Base-by-base conservation (phyloP, 2,888 invertebrate species). In the Bugulina stolonifera region DNA sequence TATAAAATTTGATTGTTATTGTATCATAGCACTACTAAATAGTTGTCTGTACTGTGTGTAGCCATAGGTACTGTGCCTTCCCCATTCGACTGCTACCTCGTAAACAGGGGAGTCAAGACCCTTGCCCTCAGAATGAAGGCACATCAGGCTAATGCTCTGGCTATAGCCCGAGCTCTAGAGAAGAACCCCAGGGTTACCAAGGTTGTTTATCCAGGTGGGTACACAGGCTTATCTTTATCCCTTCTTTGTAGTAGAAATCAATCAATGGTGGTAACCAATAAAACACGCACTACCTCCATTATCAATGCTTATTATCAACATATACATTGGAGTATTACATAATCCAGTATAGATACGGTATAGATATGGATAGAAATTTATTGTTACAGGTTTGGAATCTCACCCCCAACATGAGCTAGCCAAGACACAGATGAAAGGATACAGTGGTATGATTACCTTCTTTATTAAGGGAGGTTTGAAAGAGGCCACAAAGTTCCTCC, bases 1-100 rank as follows among this genome's bases (percentile, higher is more conserved):
- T n/a, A n/a, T n/a, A n/a, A n/a, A n/a, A n/a, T n/a, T n/a, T n/a
- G n/a, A 14, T 52, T 52, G 52, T 52, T 52, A 14, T 52, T 52
- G 52, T 22, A 14, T 52, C 22, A 10, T 52, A 14, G 52, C 52
- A 52, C 10, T 14, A 52, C 22, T 14, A 52, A 52, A 52, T 23
- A 57, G n/a, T 5, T 18, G 10, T 23, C 34, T 69, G n/a, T 25
- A 5, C 14, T 69, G 57, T 70, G 72, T 72, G 52, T 64, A 91
- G 93, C 94, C 1, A 89, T 92, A 87, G 99, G 99, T 71, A 89
- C 92, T 57, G 91, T 98, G 22, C 97, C 99, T 0, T 93, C 97
- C 0, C 95, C 99, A 0, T 94, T 96, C 82, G 99, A 99, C 84
- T 97, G 98, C 83, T 93, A 90, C 82, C 88, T 94, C 81, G 94